Conservation (phyloP, 2,113 vertebrate species). For the Pomatostomus ruficeps region DNA sequence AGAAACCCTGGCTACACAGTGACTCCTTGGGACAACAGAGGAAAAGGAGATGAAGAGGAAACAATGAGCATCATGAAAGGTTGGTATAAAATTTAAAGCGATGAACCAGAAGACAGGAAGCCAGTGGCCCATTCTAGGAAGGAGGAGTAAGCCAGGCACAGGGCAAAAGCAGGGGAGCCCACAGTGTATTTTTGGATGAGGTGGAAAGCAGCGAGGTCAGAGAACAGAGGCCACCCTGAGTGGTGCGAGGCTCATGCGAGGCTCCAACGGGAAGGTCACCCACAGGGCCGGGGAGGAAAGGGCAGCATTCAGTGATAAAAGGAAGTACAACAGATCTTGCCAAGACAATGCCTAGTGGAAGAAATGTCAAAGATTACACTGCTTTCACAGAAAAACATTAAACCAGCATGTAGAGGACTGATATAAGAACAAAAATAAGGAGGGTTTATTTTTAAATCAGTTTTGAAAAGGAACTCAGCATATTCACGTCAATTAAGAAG, state of each 20-base stretch:
- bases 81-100: background rate
- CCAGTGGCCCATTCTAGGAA: background rate
- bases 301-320: background rate
- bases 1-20: background rate
- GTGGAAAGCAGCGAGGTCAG: background rate
- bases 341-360: background rate
- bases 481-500: background rate
- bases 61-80: fast-evolving
- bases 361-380: background rate
- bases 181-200: background rate
- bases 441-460: background rate
- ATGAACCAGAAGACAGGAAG: background rate
- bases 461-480: background rate
- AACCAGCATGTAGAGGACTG: background rate
- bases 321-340: background rate
- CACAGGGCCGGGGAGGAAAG: background rate
- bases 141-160: background rate
- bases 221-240: background rate
- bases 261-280: background rate
- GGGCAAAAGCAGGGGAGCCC: background rate
- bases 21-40: background rate
- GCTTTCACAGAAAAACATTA: background rate
- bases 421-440: background rate
- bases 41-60: background rate
- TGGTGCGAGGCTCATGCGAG: fast-evolving